Percentiles rank a stretch among this genome's conserved stretches.
phyloP scores from a whole-genome alignment of 2,797 vertebrate genomes.

The Varecia variegata region DNA sequence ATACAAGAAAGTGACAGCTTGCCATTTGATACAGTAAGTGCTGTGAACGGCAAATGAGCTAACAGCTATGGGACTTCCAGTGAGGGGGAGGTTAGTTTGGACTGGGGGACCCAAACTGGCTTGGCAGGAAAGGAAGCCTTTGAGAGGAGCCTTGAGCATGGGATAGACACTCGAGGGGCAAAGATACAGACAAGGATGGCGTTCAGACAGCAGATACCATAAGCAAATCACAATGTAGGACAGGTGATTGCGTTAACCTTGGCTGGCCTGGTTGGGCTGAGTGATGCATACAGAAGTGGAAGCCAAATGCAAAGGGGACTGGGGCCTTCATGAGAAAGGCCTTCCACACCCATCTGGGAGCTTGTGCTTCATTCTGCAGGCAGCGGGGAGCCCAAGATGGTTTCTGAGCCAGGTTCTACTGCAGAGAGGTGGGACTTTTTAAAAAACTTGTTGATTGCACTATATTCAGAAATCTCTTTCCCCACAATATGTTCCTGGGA shows the following conservation, averaged over 20 bases:
- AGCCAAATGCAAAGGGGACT: neutral
- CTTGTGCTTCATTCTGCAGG: neutral
- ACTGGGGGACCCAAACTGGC: neutral
- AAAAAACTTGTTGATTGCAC: neutral
- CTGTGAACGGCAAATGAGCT: neutral
- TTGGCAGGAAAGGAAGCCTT: neutral
- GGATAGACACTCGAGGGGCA: neutral
- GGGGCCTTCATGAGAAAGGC: neutral
- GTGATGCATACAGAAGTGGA: neutral
- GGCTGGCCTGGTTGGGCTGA: neutral
- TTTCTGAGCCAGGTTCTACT: neutral
- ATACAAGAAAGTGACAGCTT: neutral
- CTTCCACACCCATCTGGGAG: neutral
- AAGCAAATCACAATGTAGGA: fast-evolving
- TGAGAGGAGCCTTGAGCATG: neutral
- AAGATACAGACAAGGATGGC: neutral
- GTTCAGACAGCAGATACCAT: fast-evolving
- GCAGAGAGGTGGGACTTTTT: conserved; percentile 11
- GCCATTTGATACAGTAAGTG: neutral
- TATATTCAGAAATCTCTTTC: conserved; percentile 42
- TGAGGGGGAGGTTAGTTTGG: neutral
- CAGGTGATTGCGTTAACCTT: neutral
- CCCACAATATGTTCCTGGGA: conserved; percentile 49
- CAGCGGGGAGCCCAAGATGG: neutral
- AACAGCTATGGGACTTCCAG: neutral